A percentile compares a stretch with the other conserved stretches of the same genome.
Conservation (phyloP, 2,797 vertebrate species). For the Otolemur crassicaudatus region DNA sequence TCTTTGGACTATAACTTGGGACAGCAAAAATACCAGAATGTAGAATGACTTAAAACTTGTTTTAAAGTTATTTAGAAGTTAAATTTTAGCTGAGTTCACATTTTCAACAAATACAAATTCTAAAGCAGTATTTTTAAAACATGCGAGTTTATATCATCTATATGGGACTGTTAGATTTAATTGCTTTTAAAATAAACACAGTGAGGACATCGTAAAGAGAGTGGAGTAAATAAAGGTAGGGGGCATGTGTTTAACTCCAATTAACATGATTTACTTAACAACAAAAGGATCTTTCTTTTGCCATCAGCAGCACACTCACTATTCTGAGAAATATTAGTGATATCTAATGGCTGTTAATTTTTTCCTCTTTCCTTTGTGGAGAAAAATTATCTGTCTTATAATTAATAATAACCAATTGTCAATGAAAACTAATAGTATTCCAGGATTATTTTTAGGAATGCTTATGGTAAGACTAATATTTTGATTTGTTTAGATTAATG, state of each 20-base stretch:
- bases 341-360: neutral
- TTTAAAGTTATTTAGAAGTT: conserved; percentile 45
- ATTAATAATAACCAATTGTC: neutral
- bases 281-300: conserved; percentile 17
- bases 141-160: neutral
- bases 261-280: conserved; percentile 31
- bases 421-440: neutral
- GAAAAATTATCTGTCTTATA: neutral
- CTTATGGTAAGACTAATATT: neutral
- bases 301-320: neutral
- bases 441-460: neutral
- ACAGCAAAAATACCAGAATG: neutral
- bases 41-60: neutral
- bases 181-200: conserved; percentile 54
- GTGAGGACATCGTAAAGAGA: neutral
- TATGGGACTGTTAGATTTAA: neutral
- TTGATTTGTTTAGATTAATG: neutral
- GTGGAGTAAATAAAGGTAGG: conserved; percentile 11
- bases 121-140: conserved; percentile 29
- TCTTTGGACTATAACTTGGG: neutral
- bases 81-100: conserved; percentile 9
- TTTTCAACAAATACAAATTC: conserved; percentile 34
- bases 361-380: neutral
- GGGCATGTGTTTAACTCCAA: neutral
- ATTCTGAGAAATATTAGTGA: neutral